A percentile compares a stretch with the other conserved stretches of the same genome.
Evolutionary conservation across 2,113 vertebrate species (phyloP).

Genomic region (Campylomormyrus numenius): DNA sequence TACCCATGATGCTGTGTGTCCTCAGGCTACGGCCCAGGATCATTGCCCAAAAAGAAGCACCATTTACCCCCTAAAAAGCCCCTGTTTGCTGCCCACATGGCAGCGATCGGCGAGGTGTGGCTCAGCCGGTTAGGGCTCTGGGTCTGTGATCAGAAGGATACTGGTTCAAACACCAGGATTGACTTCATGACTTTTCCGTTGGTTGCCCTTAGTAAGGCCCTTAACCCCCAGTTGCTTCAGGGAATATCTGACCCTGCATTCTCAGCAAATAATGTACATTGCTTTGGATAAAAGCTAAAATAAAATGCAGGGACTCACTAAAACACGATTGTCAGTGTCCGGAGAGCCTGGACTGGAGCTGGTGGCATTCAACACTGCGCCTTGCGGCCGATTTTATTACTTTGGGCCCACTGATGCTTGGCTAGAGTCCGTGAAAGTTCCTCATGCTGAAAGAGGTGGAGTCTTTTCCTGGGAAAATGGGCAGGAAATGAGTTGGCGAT

Average conservation of each 20-base stretch:
- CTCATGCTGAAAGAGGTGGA: background rate
- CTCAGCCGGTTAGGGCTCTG: background rate
- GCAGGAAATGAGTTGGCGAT: background rate
- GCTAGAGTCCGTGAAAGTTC: background rate
- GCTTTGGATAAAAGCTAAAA: background rate
- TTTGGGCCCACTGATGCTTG: background rate
- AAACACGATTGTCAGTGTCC: background rate
- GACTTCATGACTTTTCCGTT: background rate
- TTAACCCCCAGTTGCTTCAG: background rate
- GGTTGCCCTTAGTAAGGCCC: background rate
- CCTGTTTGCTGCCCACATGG: background rate
- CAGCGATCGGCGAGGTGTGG: background rate
- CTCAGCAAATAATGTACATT: background rate
- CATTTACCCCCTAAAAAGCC: background rate
- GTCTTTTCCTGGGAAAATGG: background rate
- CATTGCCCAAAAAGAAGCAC: background rate
- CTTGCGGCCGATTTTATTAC: background rate
- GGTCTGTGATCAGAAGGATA: background rate
- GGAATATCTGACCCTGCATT: background rate
- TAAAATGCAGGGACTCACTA: background rate
- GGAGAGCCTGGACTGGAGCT: background rate
- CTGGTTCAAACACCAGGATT: background rate
- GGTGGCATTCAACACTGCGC: no score
- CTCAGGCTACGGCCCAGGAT: background rate
- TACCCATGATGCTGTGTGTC: background rate